Base-by-base conservation (phyloP, 2,797 vertebrate species). In the Sebastolobus altivelis region DNA sequence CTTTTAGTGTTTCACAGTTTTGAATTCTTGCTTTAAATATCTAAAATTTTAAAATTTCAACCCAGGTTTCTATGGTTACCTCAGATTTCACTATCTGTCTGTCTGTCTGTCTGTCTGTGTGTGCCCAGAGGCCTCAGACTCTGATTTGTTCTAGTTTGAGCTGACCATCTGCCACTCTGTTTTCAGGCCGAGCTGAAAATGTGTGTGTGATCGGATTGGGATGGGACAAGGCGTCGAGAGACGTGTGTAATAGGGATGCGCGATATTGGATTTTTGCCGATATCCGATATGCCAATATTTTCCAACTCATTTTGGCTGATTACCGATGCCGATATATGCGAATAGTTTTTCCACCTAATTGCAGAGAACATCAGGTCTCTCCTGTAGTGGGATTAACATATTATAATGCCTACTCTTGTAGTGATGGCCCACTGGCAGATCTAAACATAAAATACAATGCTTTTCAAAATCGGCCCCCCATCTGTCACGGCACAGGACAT, bases 111-210 rank as follows among this genome's bases (percentile, higher is more conserved):
- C 37, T 43, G 55, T 9, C 6, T n/a, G 9, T 59, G 16, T 13
- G 46, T 5, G 16, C 66, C 71, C 29, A 31, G 18, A 65, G 66
- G 79, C 67, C 31, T 60, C 59, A 59, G 59, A 37, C 35, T 74
- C 43, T 74, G 20, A 8, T 62, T 49, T 62, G 71, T 63, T 80
- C 65, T 63, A 75, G 46, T 75, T 79, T 70, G 58, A 62, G 12
- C 22, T 52, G 61, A 75, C 66, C 60, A 75, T 75, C 72, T 81
- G 79, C 59, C 72, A 75, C 52, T 56, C 18, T 27, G 56, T 74
- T 62, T 61, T 54, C 31, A 67, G 69, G 16, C 43, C 18, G 16
- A 52, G 35, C 49, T 40, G 49, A 40, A 25, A 65, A 27, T 29
- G 6, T 20, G 66, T 25, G 46, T 38, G 55, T 31, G 55, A 65